These are phyloP conservation scores for Pygocentrus nattereri DNA, from an alignment of 2,797 vertebrate genomes.

Conservation along the genomic window DNA sequence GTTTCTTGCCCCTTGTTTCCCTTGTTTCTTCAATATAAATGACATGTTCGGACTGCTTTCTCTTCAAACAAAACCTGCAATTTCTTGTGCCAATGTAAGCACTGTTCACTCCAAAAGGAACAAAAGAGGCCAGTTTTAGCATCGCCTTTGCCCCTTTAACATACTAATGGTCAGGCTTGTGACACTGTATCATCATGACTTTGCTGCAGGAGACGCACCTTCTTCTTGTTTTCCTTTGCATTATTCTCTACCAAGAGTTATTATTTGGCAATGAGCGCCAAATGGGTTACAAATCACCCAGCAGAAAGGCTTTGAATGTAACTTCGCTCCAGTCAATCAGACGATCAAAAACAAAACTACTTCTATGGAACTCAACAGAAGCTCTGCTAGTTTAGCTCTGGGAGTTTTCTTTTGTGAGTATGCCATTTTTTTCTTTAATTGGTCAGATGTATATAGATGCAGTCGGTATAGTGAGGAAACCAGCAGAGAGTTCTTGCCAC, in stretches of 20 bases:
- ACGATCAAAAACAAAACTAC: not conserved
- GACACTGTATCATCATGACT: conserved; percentile 10
- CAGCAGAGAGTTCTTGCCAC: not conserved
- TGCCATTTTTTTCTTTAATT: conserved; percentile 1
- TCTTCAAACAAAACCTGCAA: conserved; percentile 39
- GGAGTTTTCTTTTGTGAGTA: not conserved
- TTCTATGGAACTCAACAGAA: not conserved
- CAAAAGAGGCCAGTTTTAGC: conserved; percentile 27
- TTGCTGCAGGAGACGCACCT: not conserved
- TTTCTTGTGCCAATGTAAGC: conserved; percentile 39
- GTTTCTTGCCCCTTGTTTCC: not conserved
- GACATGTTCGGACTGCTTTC: conserved; percentile 27
- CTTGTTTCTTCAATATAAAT: conserved; percentile 11
- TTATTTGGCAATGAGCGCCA: conserved; percentile 3
- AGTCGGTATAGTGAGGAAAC: not conserved
- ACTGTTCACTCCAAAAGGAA: conserved; percentile 33
- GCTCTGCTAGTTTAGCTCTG: not conserved
- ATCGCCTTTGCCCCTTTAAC: conserved; percentile 16
- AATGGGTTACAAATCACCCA: not conserved
- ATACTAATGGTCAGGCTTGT: conserved; percentile 20
- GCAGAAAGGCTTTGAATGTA: not conserved
- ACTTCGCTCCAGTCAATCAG: not conserved
- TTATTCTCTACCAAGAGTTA: conserved; percentile 1
- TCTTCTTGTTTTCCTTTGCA: conserved; percentile 22
- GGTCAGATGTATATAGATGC: not conserved